Percentiles rank a stretch among this genome's conserved stretches.
Evolutionary conservation across 2,113 vertebrate genomes (phyloP).

Genomic region (Grantiella picta): DNA sequence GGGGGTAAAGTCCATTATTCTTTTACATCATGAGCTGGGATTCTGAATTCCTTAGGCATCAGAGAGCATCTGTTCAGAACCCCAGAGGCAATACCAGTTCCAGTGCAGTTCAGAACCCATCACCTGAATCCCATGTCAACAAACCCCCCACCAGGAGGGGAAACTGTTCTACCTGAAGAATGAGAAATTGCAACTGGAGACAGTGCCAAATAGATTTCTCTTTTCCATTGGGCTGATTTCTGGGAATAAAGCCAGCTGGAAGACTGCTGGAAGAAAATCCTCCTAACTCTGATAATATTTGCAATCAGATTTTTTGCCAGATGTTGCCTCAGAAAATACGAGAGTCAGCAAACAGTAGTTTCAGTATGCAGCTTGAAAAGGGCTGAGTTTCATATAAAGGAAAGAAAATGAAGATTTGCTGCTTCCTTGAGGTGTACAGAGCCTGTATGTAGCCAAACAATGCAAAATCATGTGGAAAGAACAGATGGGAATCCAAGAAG

Average conservation of each 20-base stretch:
- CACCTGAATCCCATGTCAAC: not conserved
- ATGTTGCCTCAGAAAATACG: slow-evolving; percentile 34
- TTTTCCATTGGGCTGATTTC: slow-evolving; percentile 14
- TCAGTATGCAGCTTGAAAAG: slow-evolving; percentile 1
- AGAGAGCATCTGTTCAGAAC: not conserved
- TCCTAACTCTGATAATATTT: slow-evolving; percentile 44
- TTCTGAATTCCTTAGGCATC: not conserved
- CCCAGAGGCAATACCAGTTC: not conserved
- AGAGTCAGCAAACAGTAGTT: slow-evolving; percentile 6
- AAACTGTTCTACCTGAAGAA: not conserved
- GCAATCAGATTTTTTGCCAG: slow-evolving; percentile 51
- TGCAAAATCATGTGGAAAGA: not conserved
- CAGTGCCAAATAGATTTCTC: slow-evolving; percentile 3
- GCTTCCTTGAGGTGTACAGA: not conserved
- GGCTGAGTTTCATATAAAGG: not conserved
- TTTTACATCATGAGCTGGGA: not conserved
- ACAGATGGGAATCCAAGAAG: not conserved
- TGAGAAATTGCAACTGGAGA: not conserved
- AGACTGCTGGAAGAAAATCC: slow-evolving; percentile 42
- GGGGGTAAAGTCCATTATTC: not conserved
- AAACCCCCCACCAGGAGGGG: not conserved
- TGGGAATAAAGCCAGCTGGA: slow-evolving; percentile 49
- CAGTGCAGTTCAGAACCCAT: not conserved
- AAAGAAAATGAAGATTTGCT: not conserved
- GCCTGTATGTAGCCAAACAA: not conserved